Base-by-base conservation (phyloP, 2,797 vertebrate species). In the Tamandua tetradactyla region DNA sequence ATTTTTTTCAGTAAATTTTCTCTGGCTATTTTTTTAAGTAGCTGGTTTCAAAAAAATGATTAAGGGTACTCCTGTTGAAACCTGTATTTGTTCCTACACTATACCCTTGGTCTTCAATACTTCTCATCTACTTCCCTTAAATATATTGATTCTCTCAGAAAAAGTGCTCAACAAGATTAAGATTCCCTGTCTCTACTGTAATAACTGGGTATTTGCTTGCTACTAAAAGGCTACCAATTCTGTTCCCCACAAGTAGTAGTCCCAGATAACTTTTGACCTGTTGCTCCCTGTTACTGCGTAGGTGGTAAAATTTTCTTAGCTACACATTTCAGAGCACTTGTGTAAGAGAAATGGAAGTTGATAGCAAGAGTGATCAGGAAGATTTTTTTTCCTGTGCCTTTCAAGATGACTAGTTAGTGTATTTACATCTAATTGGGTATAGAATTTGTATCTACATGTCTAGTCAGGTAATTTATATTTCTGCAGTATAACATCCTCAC, bases 21-120 rank as follows among this genome's bases (percentile, higher is more conserved):
- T 97, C 93, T 97, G 97, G 96, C 96, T 97, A 96, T 97, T 97
- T 97, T 96, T 97, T 97, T 88, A 97, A 97, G 96, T 97, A 97
- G 97, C 96, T 97, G 95, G 92, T 94, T 96, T 96, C 95, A 84
- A 89, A 62, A 93, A 94, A 87, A 78, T 62, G 95, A 84, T 95
- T 42, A 84, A 94, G 93, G 86, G 90, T 90, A 92, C 47, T 90
- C 64, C 55, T 94, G 44, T 95, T 96, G 92, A 96, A 95, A 78
- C 35, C 52, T 89, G 18, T 76, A 64, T 86, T 91, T 93, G 47
- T 79, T 94, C 66, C 75, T 47, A 6, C 69, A 64, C 69, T 69
- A n/a, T 85, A 83, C 75, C 37, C 71, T 94, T 95, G 69, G 78
- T 95, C 85, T 96, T 55, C 59, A 89, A 11, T 87, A 86, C 49